Base-by-base conservation (phyloP, 2,797 vertebrate genomes). In the Discoglossus pictus region DNA sequence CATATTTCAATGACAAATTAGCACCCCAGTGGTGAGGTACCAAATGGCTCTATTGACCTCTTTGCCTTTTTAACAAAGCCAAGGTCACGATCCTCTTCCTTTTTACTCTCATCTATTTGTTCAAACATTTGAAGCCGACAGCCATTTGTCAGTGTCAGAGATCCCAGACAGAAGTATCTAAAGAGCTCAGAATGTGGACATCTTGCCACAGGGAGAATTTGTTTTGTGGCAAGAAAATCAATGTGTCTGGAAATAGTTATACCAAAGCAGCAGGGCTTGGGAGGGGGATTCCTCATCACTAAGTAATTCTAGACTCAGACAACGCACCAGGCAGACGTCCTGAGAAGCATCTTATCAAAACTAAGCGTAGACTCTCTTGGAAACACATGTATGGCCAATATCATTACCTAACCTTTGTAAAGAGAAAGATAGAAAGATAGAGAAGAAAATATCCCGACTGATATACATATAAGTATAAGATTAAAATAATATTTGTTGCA, bases 1-100 rank as follows among this genome's bases (percentile, higher is more conserved):
- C 31, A 13, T 12, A 40, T 3, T 4, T 17, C 0, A 1, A 0
- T 66, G 42, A 0, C 11, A 0, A 1, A 7, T 0, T 21, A 0
- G 0, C 40, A 24, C 31, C 12, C 20, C 4, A 23, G 17, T 10
- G 18, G 23, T 15, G 21, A n/a, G 23, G 3, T 34, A 21, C 40
- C 44, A 50, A 43, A 63, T 0, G 20, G 55, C 3, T 0, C 0
- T 1, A 0, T 1, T 55, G 64, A 39, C 54, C 71, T 68, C 4
- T 6, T 10, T 73, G 56, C 50, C 0, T 0, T 20, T 39, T 0
- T 0, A 13, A 53, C 7, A 21, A 68, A 66, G 40, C n/a, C 0
- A 0, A 61, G 58, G 53, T 24, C 48, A 63, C 12, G 0, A 1
- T 68, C 24, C 35, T 1, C 46, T 60, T 13, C 4, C 25, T 65